Conservation (phyloP, 2,797 vertebrate genomes). For the Myotis pilosus region DNA sequence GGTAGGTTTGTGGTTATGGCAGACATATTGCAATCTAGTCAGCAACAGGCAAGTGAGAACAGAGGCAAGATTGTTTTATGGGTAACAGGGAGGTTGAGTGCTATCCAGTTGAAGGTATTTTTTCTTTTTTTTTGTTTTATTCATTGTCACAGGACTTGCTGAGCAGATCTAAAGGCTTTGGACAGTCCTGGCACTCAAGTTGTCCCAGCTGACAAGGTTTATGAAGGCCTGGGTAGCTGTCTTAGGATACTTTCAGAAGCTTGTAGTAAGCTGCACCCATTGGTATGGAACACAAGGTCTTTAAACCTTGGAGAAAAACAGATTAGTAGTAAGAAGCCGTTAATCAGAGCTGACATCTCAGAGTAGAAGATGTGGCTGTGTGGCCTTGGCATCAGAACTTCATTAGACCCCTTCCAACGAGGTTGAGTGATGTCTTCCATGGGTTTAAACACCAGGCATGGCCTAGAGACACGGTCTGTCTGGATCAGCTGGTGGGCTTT, state of each 20-base stretch:
- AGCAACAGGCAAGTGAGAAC: neutral
- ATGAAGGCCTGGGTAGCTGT: neutral
- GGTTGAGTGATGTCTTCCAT: neutral
- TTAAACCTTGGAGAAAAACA: neutral
- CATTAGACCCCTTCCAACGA: neutral
- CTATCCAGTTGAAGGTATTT: neutral
- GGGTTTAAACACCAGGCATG: neutral
- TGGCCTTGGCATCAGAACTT: neutral
- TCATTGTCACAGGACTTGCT: neutral
- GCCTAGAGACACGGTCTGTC: neutral
- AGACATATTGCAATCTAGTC: neutral
- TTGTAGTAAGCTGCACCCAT: neutral
- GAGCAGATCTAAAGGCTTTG: neutral
- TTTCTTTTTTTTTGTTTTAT: neutral
- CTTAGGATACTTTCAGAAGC: neutral
- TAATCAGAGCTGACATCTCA: neutral
- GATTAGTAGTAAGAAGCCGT: neutral
- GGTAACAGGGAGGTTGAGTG: neutral
- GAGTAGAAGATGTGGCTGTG: neutral
- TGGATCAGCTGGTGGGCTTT: neutral
- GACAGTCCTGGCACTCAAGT: neutral
- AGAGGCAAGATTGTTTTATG: neutral
- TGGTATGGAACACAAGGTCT: neutral
- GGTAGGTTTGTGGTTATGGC: neutral
- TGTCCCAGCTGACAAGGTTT: neutral